A percentile compares a stretch with the other conserved stretches of the same genome.
Evolutionary conservation across 2,113 vertebrate genomes (phyloP).

Genomic region (Laterallus jamaicensis): DNA sequence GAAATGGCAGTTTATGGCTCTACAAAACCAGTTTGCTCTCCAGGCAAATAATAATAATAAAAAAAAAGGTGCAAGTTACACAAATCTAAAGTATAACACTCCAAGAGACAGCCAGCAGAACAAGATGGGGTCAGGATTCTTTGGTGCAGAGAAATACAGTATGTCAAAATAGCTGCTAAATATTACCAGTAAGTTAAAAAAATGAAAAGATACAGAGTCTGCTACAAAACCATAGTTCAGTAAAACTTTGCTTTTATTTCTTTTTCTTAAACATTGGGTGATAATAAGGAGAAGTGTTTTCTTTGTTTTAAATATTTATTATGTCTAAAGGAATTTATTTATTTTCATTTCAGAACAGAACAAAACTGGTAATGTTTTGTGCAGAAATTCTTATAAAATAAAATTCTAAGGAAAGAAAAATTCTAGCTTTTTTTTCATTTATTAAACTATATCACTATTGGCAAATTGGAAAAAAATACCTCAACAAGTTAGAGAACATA

Average conservation of each 20-base stretch:
- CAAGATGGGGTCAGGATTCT: background rate
- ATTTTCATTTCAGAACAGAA: background rate
- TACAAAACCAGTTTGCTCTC: background rate
- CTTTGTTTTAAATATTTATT: background rate
- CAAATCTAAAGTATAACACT: background rate
- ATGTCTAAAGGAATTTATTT: background rate
- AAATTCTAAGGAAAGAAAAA: background rate
- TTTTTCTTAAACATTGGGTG: background rate
- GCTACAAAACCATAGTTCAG: background rate
- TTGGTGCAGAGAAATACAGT: background rate
- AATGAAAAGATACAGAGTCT: background rate
- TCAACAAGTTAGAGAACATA: background rate
- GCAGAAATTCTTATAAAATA: background rate
- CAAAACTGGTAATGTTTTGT: accelerated
- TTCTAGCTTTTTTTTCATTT: accelerated
- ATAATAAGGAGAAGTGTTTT: accelerated
- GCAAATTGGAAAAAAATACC: background rate
- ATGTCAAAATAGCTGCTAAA: background rate
- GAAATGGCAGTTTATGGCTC: background rate
- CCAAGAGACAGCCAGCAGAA: background rate
- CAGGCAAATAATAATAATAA: background rate
- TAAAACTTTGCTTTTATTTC: background rate
- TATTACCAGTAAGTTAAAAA: background rate
- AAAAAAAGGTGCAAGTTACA: background rate
- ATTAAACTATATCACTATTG: background rate